Evolutionary conservation across 2,113 vertebrate genomes (phyloP), one percentile per base, ranked within the genome.

Genomic region (Colius striatus): DNA sequence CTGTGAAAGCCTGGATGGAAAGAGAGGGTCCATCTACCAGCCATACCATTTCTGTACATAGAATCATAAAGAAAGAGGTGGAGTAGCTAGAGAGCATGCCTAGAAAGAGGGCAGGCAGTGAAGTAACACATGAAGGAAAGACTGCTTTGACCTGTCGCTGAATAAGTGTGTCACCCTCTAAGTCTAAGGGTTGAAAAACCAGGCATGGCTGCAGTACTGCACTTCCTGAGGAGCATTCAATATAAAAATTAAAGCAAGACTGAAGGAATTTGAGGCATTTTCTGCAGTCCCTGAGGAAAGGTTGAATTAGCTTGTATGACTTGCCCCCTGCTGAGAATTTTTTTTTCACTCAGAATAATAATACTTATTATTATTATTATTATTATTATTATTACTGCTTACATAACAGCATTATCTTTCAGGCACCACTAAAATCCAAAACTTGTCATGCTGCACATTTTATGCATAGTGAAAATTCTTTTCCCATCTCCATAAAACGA

Each of bases 281-380:
- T 66, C 41, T 88, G 51, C 58, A 92, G 66, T 83, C 41, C 41
- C 85, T 88, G 20, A 77, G 63, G 67, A 92, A 72, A 95, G 68
- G 86, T 34, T 89, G 38, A 77, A 81, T 92, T 90, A 88, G 38
- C 38, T 58, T 71, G 55, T 19, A 32, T 92, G 68, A 81, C 55
- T 87, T 84, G 53, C 32, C 55, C 36, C 72, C 63, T 66, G 47
- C 47, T 83, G 75, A 84, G 88, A 83, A 14, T 62, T 14, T 62
- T 74, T 71, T 93, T 62, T 96, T 84, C 29, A 51, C 29, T 94
- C 63, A 74, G 85, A 94, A 93, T 88, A 83, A 92, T 82, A 89
- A 70, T 77, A 54, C 18, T 94, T 61, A 91, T 96, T 92, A 85
- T 84, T 95, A 89, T 41, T 41, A 41, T 84, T 95, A 89, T 41